Evolutionary conservation across 2,888 invertebrate genomes (phyloP).

Genomic region (Odontomyia ornata): DNA sequence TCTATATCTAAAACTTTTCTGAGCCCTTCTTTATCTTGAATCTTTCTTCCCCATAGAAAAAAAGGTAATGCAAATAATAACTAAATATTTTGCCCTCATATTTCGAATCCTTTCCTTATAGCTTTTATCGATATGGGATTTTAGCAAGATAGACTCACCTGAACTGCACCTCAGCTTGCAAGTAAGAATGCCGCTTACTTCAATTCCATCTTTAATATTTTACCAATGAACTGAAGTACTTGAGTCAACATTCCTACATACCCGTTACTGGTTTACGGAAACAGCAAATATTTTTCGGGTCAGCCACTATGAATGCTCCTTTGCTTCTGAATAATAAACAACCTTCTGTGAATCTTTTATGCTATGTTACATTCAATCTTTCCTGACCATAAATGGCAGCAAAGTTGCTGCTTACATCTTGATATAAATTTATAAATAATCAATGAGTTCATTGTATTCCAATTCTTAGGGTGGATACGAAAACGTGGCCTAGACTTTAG

Average conservation of each 20-base stretch:
- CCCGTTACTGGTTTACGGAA: constrained; percentile 44
- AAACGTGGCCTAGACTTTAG: background rate
- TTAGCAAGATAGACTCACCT: background rate
- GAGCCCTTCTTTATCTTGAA: too few species aligned
- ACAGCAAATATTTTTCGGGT: constrained; percentile 47
- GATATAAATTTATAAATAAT: constrained; percentile 50
- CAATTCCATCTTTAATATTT: too few species aligned
- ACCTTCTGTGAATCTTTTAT: background rate
- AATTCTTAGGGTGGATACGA: constrained; percentile 31
- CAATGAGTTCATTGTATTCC: constrained; percentile 50
- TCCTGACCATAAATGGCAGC: constrained; percentile 18
- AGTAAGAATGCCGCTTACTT: background rate
- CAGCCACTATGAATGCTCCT: constrained; percentile 23
- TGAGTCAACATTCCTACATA: too few species aligned
- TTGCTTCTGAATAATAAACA: constrained; percentile 30
- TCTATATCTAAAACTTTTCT: too few species aligned
- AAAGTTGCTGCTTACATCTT: constrained; percentile 42
- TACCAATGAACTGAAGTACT: background rate
- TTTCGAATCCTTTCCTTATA: constrained; percentile 43
- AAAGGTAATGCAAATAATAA: constrained; percentile 30
- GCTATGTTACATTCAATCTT: constrained; percentile 18
- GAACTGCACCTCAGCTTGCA: too few species aligned
- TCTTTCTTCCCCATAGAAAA: too few species aligned
- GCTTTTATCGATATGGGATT: constrained; percentile 43
- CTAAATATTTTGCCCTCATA: constrained; percentile 31